Evolutionary conservation across 2,113 vertebrate genomes (phyloP).

Genomic region (Gorsachius goisagi): DNA sequence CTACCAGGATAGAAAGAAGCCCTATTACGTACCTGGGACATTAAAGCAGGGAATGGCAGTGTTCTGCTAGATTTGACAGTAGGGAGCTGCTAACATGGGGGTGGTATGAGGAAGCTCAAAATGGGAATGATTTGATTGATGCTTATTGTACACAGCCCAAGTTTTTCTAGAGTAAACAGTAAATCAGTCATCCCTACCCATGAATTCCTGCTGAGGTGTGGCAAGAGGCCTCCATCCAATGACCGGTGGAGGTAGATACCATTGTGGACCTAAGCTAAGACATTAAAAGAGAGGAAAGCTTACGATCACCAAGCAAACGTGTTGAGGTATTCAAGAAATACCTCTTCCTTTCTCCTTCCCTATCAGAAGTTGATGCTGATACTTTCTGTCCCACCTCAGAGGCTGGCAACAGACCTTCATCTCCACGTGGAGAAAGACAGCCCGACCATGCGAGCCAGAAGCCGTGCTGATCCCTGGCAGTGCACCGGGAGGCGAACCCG

Average conservation of each 20-base stretch:
- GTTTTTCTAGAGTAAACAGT: neutral
- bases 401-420: neutral
- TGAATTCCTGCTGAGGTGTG: neutral
- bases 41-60: neutral
- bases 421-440: neutral
- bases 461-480: neutral
- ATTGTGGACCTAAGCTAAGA: neutral
- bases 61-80: neutral
- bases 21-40: neutral
- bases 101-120: neutral
- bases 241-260: neutral
- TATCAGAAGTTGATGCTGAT: neutral
- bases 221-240: neutral
- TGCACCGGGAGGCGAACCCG: neutral
- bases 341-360: neutral
- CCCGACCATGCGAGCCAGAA: neutral
- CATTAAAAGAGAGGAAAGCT: neutral
- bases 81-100: neutral
- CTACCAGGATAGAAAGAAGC: neutral
- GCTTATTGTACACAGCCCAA: neutral
- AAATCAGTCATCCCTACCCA: neutral
- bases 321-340: neutral
- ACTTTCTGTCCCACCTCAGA: neutral
- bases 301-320: fast-evolving
- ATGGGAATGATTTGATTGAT: neutral